phyloP scores from a whole-genome alignment of 2,888 invertebrate genomes.

The Amblyjoppa fuscipennis region DNA sequence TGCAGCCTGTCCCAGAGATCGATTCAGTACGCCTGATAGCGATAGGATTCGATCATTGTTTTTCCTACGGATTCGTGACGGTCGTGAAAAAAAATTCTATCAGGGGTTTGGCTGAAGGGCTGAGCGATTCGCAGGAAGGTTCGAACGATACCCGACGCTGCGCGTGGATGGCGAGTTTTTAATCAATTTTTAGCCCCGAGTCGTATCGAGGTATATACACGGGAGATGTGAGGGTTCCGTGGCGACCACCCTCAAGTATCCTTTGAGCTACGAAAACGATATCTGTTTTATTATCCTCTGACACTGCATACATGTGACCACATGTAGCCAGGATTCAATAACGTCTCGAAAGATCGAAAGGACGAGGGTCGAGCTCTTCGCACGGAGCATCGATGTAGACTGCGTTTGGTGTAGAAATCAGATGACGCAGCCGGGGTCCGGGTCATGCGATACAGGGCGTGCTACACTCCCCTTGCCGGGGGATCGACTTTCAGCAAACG shows the following conservation, averaged over 20 bases:
- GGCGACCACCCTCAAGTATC: constrained; percentile 24
- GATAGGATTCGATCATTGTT: constrained; percentile 26
- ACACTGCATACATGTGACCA: not conserved
- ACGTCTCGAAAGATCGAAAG: constrained; percentile 34
- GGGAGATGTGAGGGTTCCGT: not conserved
- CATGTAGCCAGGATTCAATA: constrained; percentile 34
- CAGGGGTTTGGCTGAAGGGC: constrained; percentile 9
- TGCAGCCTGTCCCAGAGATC: constrained; percentile 13
- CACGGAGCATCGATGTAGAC: not conserved
- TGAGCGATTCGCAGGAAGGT: constrained; percentile 39
- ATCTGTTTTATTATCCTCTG: not conserved
- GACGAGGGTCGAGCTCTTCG: not conserved
- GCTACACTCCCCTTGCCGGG: constrained; percentile 20
- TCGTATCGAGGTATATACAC: constrained; percentile 21
- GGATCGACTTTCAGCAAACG: constrained; percentile 7
- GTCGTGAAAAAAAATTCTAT: not conserved
- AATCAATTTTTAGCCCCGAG: constrained; percentile 62
- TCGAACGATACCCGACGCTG: constrained; percentile 36
- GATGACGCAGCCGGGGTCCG: constrained; percentile 41
- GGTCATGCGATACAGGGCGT: constrained; percentile 25
- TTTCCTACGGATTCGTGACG: constrained; percentile 1
- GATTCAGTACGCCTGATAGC: constrained; percentile 4
- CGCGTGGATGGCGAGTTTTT: constrained; percentile 61
- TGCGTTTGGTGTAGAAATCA: constrained; percentile 24
- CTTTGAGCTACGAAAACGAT: constrained; percentile 46